phyloP scores from a whole-genome alignment of 2,888 invertebrate species.

The Agrochola macilenta region DNA sequence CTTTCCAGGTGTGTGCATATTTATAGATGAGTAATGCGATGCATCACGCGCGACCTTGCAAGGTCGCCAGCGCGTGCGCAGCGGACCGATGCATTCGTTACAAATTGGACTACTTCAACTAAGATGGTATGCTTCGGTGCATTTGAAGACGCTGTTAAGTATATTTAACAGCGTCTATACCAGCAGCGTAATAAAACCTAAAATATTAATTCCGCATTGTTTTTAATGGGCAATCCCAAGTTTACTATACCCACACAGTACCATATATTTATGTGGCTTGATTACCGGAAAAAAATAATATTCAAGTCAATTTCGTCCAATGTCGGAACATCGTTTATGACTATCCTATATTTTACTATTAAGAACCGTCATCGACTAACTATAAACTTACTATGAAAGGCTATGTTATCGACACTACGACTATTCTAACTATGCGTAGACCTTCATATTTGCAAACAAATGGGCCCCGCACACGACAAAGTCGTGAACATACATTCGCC shows the following conservation, averaged over 20 bases:
- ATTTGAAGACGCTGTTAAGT: slow-evolving; percentile 27
- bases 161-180: too few relatives aligned
- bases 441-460: slow-evolving; percentile 57
- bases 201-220: slow-evolving; percentile 5
- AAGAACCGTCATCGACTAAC: not conserved
- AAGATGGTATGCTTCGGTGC: slow-evolving; percentile 52
- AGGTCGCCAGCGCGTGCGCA: slow-evolving; percentile 69
- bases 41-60: slow-evolving; percentile 72
- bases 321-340: not conserved
- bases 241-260: not conserved
- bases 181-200: slow-evolving; percentile 18
- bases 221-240: slow-evolving; percentile 27
- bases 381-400: not conserved
- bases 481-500: slow-evolving; percentile 70
- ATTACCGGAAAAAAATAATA: not conserved
- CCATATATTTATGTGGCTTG: not conserved
- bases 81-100: slow-evolving; percentile 57
- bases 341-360: not conserved
- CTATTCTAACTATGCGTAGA: slow-evolving; percentile 40
- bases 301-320: not conserved
- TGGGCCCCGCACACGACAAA: slow-evolving; percentile 47
- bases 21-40: slow-evolving; percentile 50
- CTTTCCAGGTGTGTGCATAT: slow-evolving; percentile 57
- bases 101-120: slow-evolving; percentile 56
- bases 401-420: slow-evolving; percentile 8